Percentiles rank a stretch among this genome's conserved stretches.
Evolutionary conservation across 2,888 invertebrate genomes (phyloP).

Genomic region (Colostygia pectinataria): DNA sequence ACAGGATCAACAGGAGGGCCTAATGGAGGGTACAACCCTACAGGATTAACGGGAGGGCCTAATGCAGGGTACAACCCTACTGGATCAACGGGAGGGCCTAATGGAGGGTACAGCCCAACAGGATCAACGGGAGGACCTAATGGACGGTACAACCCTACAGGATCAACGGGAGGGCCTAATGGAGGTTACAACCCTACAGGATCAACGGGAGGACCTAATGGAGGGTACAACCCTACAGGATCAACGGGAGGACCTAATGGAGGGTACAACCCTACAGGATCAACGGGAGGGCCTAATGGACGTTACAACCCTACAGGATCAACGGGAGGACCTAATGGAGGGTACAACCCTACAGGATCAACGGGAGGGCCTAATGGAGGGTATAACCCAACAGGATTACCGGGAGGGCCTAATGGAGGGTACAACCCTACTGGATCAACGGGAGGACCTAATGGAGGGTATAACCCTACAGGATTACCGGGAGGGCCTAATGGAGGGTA

Average conservation of each 20-base stretch:
- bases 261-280: not conserved
- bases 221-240: not conserved
- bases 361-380: not conserved
- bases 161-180: not conserved
- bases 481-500: not conserved
- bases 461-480: not conserved
- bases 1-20: constrained; percentile 5
- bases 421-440: not conserved
- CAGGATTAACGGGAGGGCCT: constrained; percentile 1
- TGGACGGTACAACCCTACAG: constrained; percentile 15
- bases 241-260: not conserved
- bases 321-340: not conserved
- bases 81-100: constrained; percentile 7
- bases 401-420: not conserved
- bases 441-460: not conserved
- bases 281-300: not conserved
- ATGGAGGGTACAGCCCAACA: constrained; percentile 17
- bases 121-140: constrained; percentile 22
- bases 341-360: not conserved
- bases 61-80: constrained; percentile 10
- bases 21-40: constrained; percentile 17
- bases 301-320: not conserved
- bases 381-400: not conserved
- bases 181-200: constrained; percentile 11
- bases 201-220: not conserved